A percentile compares a stretch with the other conserved stretches of the same genome.
Conservation (phyloP, 37 sponge, comb jelly and placozoan genomes). For the Eunapius fragilis region DNA sequence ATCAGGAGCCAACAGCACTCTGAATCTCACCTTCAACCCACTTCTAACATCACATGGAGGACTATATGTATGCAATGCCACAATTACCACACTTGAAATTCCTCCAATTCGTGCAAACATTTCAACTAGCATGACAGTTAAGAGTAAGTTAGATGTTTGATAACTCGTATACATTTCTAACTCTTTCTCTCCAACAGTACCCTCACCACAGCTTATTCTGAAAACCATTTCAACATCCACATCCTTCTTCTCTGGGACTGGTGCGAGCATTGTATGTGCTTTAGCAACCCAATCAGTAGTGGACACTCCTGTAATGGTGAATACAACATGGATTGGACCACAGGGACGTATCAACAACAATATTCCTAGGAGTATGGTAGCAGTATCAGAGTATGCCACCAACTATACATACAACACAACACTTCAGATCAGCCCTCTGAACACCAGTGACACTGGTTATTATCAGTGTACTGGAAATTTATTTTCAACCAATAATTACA, state of each 20-base stretch:
- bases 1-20: background rate
- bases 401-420: background rate
- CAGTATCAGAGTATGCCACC: background rate
- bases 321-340: background rate
- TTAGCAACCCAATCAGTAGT: background rate
- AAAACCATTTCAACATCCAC: background rate
- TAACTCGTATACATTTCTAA: background rate
- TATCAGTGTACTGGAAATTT: background rate
- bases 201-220: background rate
- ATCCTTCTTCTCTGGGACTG: background rate
- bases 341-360: background rate
- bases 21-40: conserved; percentile 12
- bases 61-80: conserved; percentile 34
- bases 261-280: background rate
- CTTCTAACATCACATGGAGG: conserved; percentile 44
- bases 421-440: background rate
- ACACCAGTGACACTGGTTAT: background rate
- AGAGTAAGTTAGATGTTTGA: conserved; percentile 19
- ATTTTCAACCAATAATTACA: background rate
- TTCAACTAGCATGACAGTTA: background rate
- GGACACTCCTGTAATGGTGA: background rate
- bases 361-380: background rate
- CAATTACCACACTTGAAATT: background rate
- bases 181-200: background rate
- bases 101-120: background rate